Base-by-base conservation (phyloP, 2,797 vertebrate genomes). In the Brotogeris chrysoptera region DNA sequence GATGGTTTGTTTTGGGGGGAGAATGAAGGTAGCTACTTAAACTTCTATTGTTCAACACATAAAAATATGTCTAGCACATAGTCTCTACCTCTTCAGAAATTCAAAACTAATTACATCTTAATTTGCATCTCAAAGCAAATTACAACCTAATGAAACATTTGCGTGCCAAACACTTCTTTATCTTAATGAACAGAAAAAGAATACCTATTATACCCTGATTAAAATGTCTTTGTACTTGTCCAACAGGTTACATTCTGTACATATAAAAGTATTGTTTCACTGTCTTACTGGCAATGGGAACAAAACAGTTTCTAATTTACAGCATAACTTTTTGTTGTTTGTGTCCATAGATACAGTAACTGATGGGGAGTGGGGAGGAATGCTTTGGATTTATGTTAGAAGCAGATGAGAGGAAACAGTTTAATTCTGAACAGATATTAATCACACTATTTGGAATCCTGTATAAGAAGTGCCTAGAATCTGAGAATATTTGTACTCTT, bases 71-170 rank as follows among this genome's bases (percentile, higher is more conserved):
- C 96, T 95, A 96, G 95, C 80, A 88, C 93, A 95, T 53, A 92
- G 91, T 80, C 85, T 86, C 83, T 90, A 92, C 92, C 95, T 98
- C 97, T 97, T 96, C 95, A 97, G 96, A 98, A 97, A 98, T 98
- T 96, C 97, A 95, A 95, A 96, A 96, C 95, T 98, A 98, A 98
- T 98, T 98, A 98, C 95, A 90, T 89, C 85, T 91, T 97, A 92
- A 98, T 98, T 98, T 98, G 97, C 98, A 98, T 98, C 96, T 98
- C 96, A 98, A 98, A 98, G 97, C 92, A 97, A 97, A 98, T 98
- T 98, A 97, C 94, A 97, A 95, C 88, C 95, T 98, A 98, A 98
- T 98, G 97, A 97, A 97, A 96, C 93, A 95, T 96, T 97, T 97
- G 85, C 87, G 94, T 97, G 97, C 96, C 96, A 98, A 98, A 97